These are phyloP conservation scores for Carettochelys insculpta DNA, from an alignment of 2,113 vertebrate genomes.

Conservation along the genomic window DNA sequence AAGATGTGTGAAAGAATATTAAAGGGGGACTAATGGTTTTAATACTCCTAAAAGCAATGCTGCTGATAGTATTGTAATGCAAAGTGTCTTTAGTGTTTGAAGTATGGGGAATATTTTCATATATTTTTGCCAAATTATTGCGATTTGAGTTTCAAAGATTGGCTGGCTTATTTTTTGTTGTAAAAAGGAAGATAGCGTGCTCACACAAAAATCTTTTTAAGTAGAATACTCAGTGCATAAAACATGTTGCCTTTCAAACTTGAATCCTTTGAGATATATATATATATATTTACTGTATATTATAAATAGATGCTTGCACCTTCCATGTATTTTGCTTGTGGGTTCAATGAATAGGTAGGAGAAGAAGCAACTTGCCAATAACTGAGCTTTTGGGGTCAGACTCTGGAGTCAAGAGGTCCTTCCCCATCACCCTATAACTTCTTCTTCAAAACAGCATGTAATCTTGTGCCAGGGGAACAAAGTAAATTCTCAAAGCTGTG, in stretches of 20 bases:
- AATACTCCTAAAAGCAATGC: background rate
- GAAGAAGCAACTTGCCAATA: background rate
- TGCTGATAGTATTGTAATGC: background rate
- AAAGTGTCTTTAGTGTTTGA: background rate
- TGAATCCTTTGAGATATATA: background rate
- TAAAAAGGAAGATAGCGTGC: background rate
- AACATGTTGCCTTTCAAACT: background rate
- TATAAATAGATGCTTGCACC: background rate
- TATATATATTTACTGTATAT: background rate
- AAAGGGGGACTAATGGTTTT: background rate
- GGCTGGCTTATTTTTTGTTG: background rate
- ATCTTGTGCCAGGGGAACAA: too few relatives aligned
- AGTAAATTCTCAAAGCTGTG: too few relatives aligned
- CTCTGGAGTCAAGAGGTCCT: background rate
- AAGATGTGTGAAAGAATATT: background rate
- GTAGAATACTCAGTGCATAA: background rate
- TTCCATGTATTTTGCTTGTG: background rate
- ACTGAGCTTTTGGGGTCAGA: background rate
- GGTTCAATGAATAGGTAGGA: background rate
- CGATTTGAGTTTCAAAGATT: conserved; percentile 1
- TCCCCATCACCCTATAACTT: too few relatives aligned
- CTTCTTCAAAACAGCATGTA: too few relatives aligned
- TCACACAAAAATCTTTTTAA: background rate
- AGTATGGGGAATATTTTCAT: background rate
- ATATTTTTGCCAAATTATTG: too few relatives aligned